Evolutionary conservation across 2,113 vertebrate genomes (phyloP), one percentile per base, ranked within the genome.

Genomic region (Rhabdornis inornatus): DNA sequence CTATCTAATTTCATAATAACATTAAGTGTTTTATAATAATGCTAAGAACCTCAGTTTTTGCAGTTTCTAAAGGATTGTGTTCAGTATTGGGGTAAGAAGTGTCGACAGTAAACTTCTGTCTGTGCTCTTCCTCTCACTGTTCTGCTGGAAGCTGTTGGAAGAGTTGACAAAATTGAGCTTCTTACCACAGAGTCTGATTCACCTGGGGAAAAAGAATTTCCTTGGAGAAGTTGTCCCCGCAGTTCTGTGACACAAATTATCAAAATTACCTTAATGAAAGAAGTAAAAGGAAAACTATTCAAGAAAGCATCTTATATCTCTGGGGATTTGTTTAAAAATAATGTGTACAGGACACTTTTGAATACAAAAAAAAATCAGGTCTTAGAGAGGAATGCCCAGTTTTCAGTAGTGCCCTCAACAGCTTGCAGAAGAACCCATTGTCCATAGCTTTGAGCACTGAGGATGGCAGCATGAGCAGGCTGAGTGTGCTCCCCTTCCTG

Each of bases 201-300:
- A 74, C 3, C 23, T 28, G 42, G 8, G 17, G 33, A 3, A 0
- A 1, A 25, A 27, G 40, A 25, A 13, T 0, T 82, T 24, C 25
- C 25, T 66, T 78, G 77, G 8, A 77, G n/a, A 44, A 24, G 7
- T 9, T 57, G 33, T 44, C 28, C 4, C 13, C 44, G 61, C 31
- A 65, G 22, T 33, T 84, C 52, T 23, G n/a, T 45, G 30, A 40
- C 15, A 88, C 17, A 11, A 77, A 40, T 19, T 24, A 28, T 37
- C 27, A 53, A 78, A 83, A 50, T 40, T 0, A 49, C 40, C 60
- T 53, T 39, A 64, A n/a, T 15, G 30, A 76, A 85, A 49, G 14
- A 40, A 64, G 20, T 13, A 64, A 70, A 78, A 44, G 13, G 20
- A 53, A 75, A 80, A 60, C 10, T 11, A 13, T 61, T 53, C 15